Percentiles rank a stretch among this genome's conserved stretches.
These are phyloP conservation scores for Oreochromis niloticus DNA, from an alignment of 2,113 vertebrate genomes.

Conservation along the genomic window DNA sequence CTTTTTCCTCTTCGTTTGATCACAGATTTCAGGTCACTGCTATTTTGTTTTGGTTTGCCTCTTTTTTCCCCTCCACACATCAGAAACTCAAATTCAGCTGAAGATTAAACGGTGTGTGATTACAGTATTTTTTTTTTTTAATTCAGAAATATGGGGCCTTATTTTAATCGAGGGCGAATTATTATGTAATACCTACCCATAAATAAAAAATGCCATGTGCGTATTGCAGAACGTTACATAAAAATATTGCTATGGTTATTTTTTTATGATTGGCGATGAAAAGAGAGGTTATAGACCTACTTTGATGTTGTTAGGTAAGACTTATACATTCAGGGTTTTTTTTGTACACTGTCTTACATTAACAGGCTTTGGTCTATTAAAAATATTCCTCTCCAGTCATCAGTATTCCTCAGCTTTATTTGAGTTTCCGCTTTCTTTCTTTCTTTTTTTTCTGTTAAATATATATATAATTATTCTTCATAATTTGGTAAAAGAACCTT, in stretches of 20 bases:
- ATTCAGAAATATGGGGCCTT: not conserved
- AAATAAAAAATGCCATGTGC: not conserved
- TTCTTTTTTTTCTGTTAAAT: not conserved
- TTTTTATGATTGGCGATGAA: not conserved
- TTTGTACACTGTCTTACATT: not conserved
- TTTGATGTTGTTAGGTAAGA: not conserved
- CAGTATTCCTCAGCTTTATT: constrained; percentile 28
- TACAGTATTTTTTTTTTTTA: not conserved
- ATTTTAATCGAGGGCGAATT: not conserved
- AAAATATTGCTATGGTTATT: not conserved
- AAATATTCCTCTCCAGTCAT: not conserved
- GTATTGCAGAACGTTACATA: not conserved
- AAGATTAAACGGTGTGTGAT: constrained; percentile 3
- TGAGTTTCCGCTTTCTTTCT: constrained; percentile 9
- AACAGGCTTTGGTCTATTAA: not conserved
- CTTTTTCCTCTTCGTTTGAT: constrained; percentile 71
- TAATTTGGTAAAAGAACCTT: constrained; percentile 6
- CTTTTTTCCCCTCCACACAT: not conserved
- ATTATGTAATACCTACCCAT: not conserved
- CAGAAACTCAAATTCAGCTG: constrained; percentile 56
- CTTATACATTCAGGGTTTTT: not conserved
- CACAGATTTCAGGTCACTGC: constrained; percentile 73
- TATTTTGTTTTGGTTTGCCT: constrained; percentile 54
- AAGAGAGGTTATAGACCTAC: not conserved
- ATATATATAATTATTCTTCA: not conserved